A percentile compares a stretch with the other conserved stretches of the same genome.
Evolutionary conservation across 1,140 invertebrate species (phyloP).

Genomic region (Drosophila watanabei): DNA sequence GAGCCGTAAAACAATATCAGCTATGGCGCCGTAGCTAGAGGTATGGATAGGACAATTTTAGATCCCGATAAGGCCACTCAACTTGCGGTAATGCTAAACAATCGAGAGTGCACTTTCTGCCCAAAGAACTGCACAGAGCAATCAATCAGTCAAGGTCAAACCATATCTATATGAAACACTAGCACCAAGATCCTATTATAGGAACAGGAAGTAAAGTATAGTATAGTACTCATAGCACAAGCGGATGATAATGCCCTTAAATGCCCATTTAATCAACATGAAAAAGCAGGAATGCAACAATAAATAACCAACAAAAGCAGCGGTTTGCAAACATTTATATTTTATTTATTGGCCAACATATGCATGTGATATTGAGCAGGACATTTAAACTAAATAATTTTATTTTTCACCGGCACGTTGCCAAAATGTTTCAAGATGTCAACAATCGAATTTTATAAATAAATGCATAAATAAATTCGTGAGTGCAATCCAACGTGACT

Average conservation of each 20-base stretch:
- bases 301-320: conserved; percentile 21
- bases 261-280: conserved; percentile 35
- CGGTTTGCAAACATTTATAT: conserved; percentile 16
- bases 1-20: conserved; percentile 49
- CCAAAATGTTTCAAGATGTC: conserved; percentile 64
- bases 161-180: conserved; percentile 13
- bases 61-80: conserved; percentile 35
- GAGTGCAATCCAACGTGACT: background rate
- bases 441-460: conserved; percentile 43
- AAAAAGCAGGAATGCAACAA: conserved; percentile 24
- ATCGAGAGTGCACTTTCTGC: conserved; percentile 21
- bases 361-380: conserved; percentile 45
- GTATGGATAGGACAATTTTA: conserved; percentile 20
- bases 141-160: background rate
- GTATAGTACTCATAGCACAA: background rate
- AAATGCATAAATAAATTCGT: conserved; percentile 3
- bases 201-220: conserved; percentile 31
- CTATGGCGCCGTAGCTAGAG: conserved; percentile 27
- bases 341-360: conserved; percentile 10
- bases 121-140: conserved; percentile 4
- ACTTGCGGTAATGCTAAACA: conserved; percentile 8
- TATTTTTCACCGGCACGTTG: conserved; percentile 43
- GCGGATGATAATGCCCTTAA: conserved; percentile 51
- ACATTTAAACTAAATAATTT: conserved; percentile 48
- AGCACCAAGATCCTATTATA: conserved; percentile 23